Evolutionary conservation across 2,888 invertebrate species (phyloP).

Genomic region (Leucania comma): DNA sequence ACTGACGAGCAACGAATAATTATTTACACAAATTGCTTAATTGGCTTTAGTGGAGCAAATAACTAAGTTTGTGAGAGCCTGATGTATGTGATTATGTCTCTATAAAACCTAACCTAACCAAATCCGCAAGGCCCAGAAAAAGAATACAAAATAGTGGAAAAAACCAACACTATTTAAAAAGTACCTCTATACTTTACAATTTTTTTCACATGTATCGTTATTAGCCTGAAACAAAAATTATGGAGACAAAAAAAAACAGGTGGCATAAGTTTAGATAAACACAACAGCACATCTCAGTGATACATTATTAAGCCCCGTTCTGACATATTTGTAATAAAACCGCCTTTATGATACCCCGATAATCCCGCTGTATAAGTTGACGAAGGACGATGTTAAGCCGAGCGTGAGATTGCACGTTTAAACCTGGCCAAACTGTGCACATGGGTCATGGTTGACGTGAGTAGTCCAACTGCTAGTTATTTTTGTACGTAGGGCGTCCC

Average conservation of each 20-base stretch:
- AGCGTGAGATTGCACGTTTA: conserved; percentile 24
- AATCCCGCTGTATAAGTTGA: conserved; percentile 59
- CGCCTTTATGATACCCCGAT: conserved; percentile 53
- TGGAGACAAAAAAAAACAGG: not conserved
- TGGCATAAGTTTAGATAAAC: not conserved
- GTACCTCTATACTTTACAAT: too few relatives aligned
- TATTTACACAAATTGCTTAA: too few relatives aligned
- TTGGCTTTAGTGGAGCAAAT: too few relatives aligned
- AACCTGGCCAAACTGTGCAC: conserved; percentile 16
- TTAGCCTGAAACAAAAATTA: not conserved
- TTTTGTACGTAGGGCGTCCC: not conserved
- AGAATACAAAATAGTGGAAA: too few relatives aligned
- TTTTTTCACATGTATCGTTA: too few relatives aligned
- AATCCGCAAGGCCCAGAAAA: too few relatives aligned
- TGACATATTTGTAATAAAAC: conserved; percentile 58
- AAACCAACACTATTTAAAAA: too few relatives aligned
- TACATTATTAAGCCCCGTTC: conserved; percentile 46
- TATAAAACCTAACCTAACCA: too few relatives aligned
- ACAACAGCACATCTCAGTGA: conserved; percentile 8
- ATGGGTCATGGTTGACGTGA: conserved; percentile 20
- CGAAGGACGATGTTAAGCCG: conserved; percentile 43
- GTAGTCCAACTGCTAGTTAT: not conserved
- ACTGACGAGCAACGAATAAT: too few relatives aligned
- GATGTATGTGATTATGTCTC: too few relatives aligned
- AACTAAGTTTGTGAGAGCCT: too few relatives aligned